Evolutionary conservation across 2,888 invertebrate genomes (phyloP), one percentile per base, ranked within the genome.

Genomic region (Drosophila birchii): DNA sequence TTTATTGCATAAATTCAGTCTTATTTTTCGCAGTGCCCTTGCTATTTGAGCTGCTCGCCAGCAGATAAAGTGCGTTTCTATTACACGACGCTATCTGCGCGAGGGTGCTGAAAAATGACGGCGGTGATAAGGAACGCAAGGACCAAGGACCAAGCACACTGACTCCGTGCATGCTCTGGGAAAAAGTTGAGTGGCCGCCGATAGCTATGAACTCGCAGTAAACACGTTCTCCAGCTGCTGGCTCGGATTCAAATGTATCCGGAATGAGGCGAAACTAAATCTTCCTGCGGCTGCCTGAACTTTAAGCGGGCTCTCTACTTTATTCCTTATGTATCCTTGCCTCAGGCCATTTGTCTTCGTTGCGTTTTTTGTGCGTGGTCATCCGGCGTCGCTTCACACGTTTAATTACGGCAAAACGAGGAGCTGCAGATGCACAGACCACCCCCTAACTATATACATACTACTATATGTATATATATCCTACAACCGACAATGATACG

Each of bases 361-460:
- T 38, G 43, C 20, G 20, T 49, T 53, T 58, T 60, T 76, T 68
- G 45, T 69, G 76, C 76, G 14, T 36, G 55, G 76, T 78, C 78
- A 82, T 57, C 16, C 55, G 51, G 43, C 43, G 54, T 49, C 57
- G 36, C 32, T 75, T 73, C 38, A 51, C 60, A 69, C 59, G 58
- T 81, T 84, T 80, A 82, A 82, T 84, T 84, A 61, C 69, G 74
- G 44, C 54, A 26, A 59, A 56, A 41, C 41, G 61, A 51, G 58
- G 38, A 57, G 61, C 36, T 77, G 69, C 66, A 62, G 66, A 59
- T 77, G 74, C 58, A 67, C 7, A 38, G 44, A 32, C 9, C 12
- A 26, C 26, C 12, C 26, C 26, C 4, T 4, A 4, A 23, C 41
- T 36, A 26, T 38, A 57, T 45, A 58, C 18, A 41, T 26, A 26